A percentile compares a stretch with the other conserved stretches of the same genome.
These are phyloP conservation scores for Anolis carolinensis DNA, from an alignment of 2,113 vertebrate species.

Conservation along the genomic window DNA sequence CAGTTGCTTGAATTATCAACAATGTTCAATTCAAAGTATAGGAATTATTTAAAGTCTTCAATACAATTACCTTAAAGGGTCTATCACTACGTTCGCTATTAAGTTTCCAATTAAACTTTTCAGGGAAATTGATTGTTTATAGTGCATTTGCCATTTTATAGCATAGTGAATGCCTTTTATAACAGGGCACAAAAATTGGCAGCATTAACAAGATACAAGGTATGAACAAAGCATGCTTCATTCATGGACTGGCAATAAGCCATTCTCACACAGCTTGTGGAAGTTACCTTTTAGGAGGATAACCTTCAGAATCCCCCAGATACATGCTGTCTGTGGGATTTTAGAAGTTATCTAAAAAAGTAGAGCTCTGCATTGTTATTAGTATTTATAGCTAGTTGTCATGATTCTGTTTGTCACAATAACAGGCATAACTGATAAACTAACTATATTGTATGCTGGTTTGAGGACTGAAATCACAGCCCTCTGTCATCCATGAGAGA, in stretches of 20 bases:
- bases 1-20: slow-evolving; percentile 64
- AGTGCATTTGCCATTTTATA: slow-evolving; percentile 55
- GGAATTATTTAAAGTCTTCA: slow-evolving; percentile 71
- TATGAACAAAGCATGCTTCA: background rate
- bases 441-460: too few species aligned
- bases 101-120: slow-evolving; percentile 74
- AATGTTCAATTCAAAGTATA: slow-evolving; percentile 66
- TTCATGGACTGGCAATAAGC: background rate
- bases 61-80: slow-evolving; percentile 71
- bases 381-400: background rate
- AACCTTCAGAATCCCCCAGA: background rate
- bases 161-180: slow-evolving; percentile 57
- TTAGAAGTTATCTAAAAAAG: too few species aligned
- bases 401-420: background rate
- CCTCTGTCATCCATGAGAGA: too few species aligned
- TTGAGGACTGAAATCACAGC: too few species aligned
- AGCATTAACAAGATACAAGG: slow-evolving; percentile 39
- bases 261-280: background rate
- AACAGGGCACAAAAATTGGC: background rate
- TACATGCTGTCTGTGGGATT: background rate
- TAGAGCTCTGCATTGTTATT: too few species aligned
- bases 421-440: too few species aligned
- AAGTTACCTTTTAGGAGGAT: background rate
- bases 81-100: slow-evolving; percentile 67
- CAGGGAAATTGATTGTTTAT: slow-evolving; percentile 62